These are phyloP conservation scores for Alviniconcha strummeri DNA, from an alignment of 2,888 invertebrate genomes.

Conservation along the genomic window DNA sequence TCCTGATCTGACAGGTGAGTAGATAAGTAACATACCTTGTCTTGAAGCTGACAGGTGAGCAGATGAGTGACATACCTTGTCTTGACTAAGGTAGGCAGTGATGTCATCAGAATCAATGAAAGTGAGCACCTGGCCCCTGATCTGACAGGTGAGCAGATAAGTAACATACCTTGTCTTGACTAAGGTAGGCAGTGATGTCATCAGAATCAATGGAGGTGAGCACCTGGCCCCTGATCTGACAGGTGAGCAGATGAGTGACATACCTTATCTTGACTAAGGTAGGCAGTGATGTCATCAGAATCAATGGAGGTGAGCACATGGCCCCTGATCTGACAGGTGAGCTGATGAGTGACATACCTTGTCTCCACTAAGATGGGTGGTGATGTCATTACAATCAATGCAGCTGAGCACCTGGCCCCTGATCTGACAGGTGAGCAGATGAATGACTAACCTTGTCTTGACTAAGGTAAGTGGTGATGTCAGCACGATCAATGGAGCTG, in stretches of 20 bases:
- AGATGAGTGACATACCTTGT: neutral
- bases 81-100: neutral
- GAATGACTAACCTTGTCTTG: neutral
- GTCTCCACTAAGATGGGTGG: neutral
- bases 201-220: conserved; percentile 73
- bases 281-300: neutral
- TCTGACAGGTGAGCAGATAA: too few relatives aligned
- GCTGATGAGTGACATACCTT: neutral
- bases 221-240: conserved; percentile 80
- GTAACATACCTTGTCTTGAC: too few relatives aligned
- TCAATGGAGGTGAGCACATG: conserved; percentile 77
- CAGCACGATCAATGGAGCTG: conserved; percentile 40
- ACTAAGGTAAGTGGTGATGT: neutral
- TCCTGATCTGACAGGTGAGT: too few relatives aligned
- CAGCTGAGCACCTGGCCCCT: conserved; percentile 81
- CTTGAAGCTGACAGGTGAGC: too few relatives aligned
- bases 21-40: too few relatives aligned
- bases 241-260: too few relatives aligned
- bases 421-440: conserved; percentile 80
- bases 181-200: neutral
- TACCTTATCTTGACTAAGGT: neutral
- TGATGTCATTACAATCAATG: neutral
- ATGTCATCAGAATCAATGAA: neutral
- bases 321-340: conserved; percentile 77
- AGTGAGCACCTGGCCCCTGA: conserved; percentile 83